Percentiles rank a stretch among this genome's conserved stretches.
Conservation (phyloP, 1,140 invertebrate genomes). For the Melipona quadrifasciata region DNA sequence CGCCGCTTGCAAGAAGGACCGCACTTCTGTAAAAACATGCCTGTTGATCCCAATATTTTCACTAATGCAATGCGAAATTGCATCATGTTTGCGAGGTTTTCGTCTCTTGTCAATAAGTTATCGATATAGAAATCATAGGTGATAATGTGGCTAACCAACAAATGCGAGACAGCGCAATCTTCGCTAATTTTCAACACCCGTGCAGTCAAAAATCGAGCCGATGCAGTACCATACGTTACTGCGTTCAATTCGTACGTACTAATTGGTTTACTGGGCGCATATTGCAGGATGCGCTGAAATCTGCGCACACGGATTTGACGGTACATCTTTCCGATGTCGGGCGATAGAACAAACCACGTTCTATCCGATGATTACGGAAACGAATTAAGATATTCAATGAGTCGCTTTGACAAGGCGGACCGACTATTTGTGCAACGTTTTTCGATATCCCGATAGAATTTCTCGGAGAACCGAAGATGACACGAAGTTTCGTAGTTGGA, state of each 20-base stretch:
- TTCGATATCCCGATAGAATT: not conserved
- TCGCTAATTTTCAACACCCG: conserved; percentile 69
- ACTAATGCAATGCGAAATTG: not conserved
- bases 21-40: not conserved
- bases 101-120: conserved; percentile 75
- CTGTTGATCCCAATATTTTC: not conserved
- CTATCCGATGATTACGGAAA: not conserved
- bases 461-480: not conserved
- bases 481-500: not conserved
- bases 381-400: conserved; percentile 38
- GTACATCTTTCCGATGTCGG: conserved; percentile 64
- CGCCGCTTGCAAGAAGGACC: no score
- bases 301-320: not conserved
- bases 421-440: not conserved
- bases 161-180: conserved; percentile 58
- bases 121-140: conserved; percentile 79
- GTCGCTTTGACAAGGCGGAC: conserved; percentile 28
- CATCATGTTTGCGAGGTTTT: conserved; percentile 13
- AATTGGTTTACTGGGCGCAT: conserved; percentile 57
- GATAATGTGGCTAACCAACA: conserved; percentile 66
- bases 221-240: conserved; percentile 62
- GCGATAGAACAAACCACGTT: not conserved
- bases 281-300: conserved; percentile 13
- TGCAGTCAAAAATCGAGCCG: conserved; percentile 72
- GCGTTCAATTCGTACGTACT: conserved; percentile 65